Conservation (phyloP, 1,140 invertebrate species). For the Nephotettix cincticeps region DNA sequence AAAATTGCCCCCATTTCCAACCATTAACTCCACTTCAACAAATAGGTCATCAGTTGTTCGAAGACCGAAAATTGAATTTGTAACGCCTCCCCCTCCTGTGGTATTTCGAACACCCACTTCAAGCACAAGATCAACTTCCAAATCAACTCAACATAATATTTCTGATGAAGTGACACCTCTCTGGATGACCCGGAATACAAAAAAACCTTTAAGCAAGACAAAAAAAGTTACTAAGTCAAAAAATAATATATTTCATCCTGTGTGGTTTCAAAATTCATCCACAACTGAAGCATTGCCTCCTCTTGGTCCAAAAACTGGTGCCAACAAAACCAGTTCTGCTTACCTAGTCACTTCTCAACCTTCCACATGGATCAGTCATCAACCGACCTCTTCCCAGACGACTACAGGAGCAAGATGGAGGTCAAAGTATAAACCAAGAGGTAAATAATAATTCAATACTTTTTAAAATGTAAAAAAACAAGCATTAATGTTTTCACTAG, state of each 20-base stretch:
- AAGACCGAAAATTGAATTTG: conserved; percentile 14
- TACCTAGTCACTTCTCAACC: conserved; percentile 39
- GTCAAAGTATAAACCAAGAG: neutral
- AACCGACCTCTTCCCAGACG: neutral
- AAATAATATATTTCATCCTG: neutral
- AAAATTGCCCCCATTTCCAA: too few species aligned
- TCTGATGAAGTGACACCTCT: neutral
- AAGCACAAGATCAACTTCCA: neutral
- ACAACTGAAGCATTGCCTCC: neutral
- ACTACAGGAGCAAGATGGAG: neutral
- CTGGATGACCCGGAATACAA: neutral
- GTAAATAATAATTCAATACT: too few species aligned
- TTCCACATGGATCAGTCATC: neutral
- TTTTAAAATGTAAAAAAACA: too few species aligned
- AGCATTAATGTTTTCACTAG: too few species aligned
- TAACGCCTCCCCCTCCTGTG: neutral
- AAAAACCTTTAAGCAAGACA: neutral
- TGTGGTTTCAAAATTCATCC: neutral
- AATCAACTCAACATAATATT: neutral
- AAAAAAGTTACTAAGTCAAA: neutral
- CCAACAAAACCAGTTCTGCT: conserved; percentile 43
- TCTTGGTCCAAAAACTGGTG: conserved; percentile 42
- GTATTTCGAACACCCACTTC: neutral
- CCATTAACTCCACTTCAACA: too few species aligned
- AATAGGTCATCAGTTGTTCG: too few species aligned